Percentiles rank a stretch among this genome's conserved stretches.
phyloP scores from a whole-genome alignment of 1,140 invertebrate species.

The Drosophila tropicalis region DNA sequence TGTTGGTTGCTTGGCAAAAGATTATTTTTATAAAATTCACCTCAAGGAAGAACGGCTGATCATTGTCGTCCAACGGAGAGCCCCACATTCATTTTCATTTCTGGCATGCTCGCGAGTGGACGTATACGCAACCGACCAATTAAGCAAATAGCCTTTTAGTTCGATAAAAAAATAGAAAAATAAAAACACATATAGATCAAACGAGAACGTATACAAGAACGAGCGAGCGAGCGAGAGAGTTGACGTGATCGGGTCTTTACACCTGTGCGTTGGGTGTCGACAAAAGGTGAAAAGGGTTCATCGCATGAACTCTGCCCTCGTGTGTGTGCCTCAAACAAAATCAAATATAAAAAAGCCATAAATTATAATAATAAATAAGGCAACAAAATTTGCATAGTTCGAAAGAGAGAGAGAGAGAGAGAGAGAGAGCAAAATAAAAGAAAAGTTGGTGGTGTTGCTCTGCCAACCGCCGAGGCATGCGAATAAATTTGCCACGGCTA shows the following conservation, averaged over 20 bases:
- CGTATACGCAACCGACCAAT: constrained; percentile 57
- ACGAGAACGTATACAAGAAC: neutral
- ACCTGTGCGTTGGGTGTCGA: constrained; percentile 37
- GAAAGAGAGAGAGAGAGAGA: neutral
- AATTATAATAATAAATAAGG: constrained; percentile 6
- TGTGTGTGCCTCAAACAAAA: constrained; percentile 1
- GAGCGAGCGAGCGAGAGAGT: neutral
- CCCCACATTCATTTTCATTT: constrained; percentile 76
- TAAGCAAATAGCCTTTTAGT: constrained; percentile 10
- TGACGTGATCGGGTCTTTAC: constrained; percentile 48
- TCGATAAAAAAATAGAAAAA: neutral
- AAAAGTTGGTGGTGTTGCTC: constrained; percentile 23
- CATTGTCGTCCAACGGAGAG: constrained; percentile 45
- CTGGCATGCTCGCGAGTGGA: constrained; percentile 75
- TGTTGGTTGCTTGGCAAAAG: constrained; percentile 53
- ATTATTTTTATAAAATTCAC: constrained; percentile 79
- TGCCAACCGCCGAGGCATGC: constrained; percentile 60
- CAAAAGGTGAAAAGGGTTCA: constrained; percentile 1
- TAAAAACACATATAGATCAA: constrained; percentile 1
- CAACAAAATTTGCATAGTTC: constrained; percentile 11
- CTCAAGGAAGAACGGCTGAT: constrained; percentile 73
- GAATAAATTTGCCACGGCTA: constrained; percentile 65
- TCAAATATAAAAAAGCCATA: neutral
- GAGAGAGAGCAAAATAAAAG: neutral
- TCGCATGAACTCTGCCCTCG: neutral